Conservation (phyloP, 64 coral and sea anemone species). For the Pachyseris speciosa region DNA sequence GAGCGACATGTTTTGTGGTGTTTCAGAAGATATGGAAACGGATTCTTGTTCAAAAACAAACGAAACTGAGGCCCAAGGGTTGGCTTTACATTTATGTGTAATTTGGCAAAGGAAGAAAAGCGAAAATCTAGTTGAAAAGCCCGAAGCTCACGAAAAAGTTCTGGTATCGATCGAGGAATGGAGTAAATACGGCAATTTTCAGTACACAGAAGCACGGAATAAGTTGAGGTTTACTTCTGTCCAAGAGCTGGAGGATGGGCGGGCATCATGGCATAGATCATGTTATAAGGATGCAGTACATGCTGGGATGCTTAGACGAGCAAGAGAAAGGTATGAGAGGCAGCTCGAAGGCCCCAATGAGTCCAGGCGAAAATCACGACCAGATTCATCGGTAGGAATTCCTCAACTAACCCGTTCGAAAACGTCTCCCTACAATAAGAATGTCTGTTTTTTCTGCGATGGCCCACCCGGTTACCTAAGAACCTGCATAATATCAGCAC, state of each 20-base stretch:
- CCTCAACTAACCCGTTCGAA: constrained; percentile 9
- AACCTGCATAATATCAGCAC: constrained; percentile 26
- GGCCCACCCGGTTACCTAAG: background rate
- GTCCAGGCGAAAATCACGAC: constrained; percentile 8
- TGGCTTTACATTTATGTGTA: too few species aligned
- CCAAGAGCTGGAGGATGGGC: background rate
- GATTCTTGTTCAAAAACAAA: too few species aligned
- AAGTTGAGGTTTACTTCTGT: background rate
- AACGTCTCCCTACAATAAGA: constrained; percentile 9
- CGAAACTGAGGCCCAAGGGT: too few species aligned
- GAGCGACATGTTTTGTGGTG: too few species aligned
- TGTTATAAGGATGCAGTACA: constrained; percentile 50
- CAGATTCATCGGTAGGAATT: background rate
- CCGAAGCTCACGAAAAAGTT: background rate
- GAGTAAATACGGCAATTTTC: constrained; percentile 8
- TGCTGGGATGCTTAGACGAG: constrained; percentile 43
- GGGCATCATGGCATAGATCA: constrained; percentile 45
- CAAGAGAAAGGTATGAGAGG: constrained; percentile 42
- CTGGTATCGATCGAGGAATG: constrained; percentile 18
- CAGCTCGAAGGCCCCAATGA: constrained; percentile 1
- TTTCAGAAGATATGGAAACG: too few species aligned
- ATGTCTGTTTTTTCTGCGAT: constrained; percentile 45
- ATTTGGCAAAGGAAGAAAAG: background rate
- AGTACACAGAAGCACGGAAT: background rate
- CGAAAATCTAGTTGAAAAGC: constrained; percentile 38